These are phyloP conservation scores for Pseudomyrmex concolor DNA, from an alignment of 1,140 invertebrate genomes.

Conservation along the genomic window DNA sequence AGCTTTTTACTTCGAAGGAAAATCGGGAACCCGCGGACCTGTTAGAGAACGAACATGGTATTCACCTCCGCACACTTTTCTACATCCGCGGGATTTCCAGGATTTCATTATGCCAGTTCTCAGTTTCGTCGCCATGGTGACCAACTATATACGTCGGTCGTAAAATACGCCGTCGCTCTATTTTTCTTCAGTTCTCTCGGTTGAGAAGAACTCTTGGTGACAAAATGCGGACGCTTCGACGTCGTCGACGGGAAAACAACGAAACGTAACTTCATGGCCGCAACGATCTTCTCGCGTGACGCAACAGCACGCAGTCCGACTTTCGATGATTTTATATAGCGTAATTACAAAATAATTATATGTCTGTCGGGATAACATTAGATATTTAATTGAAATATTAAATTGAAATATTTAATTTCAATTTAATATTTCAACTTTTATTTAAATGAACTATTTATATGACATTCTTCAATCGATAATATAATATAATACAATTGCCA, in stretches of 20 bases:
- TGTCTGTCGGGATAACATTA: background rate
- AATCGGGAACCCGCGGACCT: slow-evolving; percentile 47
- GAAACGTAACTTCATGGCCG: slow-evolving; percentile 64
- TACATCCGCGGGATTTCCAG: slow-evolving; percentile 61
- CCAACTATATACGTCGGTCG: slow-evolving; percentile 48
- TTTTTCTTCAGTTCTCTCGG: slow-evolving; percentile 65
- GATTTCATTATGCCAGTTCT: slow-evolving; percentile 71
- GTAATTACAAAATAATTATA: background rate
- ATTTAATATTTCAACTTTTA: no score
- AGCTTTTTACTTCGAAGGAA: slow-evolving; percentile 58
- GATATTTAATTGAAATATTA: background rate
- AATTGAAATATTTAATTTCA: background rate
- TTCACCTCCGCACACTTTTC: slow-evolving; percentile 40
- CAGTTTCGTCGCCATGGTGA: slow-evolving; percentile 68
- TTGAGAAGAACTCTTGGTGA: slow-evolving; percentile 59
- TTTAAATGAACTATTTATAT: no score
- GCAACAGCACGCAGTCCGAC: slow-evolving; percentile 58
- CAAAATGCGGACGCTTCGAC: slow-evolving; percentile 29
- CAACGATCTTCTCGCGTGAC: slow-evolving; percentile 70
- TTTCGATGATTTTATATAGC: background rate
- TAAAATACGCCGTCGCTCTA: slow-evolving; percentile 57
- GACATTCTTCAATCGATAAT: no score
- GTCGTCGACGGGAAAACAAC: slow-evolving; percentile 32
- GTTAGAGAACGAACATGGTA: slow-evolving; percentile 22
- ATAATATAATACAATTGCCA: background rate